Evolutionary conservation across 2,113 vertebrate species (phyloP).

Genomic region (Scolopax mira): DNA sequence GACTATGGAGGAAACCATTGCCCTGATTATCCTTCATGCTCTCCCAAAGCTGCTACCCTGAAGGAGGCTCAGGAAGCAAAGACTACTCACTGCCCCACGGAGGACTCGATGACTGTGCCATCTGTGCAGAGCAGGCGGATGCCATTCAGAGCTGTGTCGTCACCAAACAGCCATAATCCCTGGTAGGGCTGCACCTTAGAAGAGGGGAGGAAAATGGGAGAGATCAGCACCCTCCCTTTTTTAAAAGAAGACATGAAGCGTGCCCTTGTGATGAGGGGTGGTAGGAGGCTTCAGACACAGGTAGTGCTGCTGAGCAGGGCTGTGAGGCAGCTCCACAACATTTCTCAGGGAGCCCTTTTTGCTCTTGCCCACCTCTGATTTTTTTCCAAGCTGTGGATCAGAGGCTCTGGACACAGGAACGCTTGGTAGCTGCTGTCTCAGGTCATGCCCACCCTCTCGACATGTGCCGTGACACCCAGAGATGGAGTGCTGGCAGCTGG

Average conservation of each 20-base stretch:
- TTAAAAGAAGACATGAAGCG: not conserved
- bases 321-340: not conserved
- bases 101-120: not conserved
- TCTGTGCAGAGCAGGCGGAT: not conserved
- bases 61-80: accelerated
- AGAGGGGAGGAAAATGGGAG: not conserved
- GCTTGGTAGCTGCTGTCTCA: not conserved
- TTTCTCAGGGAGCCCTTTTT: not conserved
- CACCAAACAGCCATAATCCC: not conserved
- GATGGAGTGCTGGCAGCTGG: not conserved
- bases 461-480: not conserved
- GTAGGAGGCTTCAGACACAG: not conserved
- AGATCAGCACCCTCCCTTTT: not conserved
- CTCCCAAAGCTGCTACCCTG: not conserved
- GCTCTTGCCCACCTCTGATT: not conserved
- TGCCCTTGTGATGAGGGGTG: not conserved
- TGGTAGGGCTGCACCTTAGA: not conserved
- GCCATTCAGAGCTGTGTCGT: not conserved
- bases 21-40: not conserved
- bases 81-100: not conserved
- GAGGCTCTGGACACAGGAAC: not conserved
- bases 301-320: not conserved
- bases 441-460: not conserved
- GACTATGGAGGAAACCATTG: not conserved
- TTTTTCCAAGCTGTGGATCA: not conserved